Conservation (phyloP, 2,888 invertebrate species). For the Scrobipalpa costella region DNA sequence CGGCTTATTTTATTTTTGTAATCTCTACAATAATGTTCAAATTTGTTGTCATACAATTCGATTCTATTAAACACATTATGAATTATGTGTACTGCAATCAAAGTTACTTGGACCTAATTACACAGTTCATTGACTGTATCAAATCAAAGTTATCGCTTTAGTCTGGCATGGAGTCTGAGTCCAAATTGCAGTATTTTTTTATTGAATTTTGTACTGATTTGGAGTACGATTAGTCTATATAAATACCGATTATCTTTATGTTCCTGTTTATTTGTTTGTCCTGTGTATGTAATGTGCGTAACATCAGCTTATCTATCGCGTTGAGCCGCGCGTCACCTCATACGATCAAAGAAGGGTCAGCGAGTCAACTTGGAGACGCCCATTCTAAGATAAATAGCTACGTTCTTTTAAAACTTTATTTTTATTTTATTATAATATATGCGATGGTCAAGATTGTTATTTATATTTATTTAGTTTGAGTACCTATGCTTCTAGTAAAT, state of each 20-base stretch:
- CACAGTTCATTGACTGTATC: background rate
- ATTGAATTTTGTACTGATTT: no score
- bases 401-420: background rate
- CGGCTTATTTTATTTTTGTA: no score
- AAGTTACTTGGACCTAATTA: background rate
- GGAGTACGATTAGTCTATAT: no score
- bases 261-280: background rate
- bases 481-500: no score
- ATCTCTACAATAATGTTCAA: no score
- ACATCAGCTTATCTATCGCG: background rate
- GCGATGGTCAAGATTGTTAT: no score
- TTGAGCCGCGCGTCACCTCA: constrained; percentile 6
- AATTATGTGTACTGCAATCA: background rate
- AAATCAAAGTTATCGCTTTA: background rate
- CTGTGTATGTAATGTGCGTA: background rate
- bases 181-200: no score
- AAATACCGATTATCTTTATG: background rate
- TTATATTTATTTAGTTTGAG: no score
- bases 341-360: background rate
- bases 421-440: background rate
- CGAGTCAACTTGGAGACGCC: background rate
- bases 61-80: background rate
- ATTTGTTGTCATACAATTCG: no score
- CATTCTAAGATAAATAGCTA: background rate
- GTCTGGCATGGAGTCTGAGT: background rate